Conservation (phyloP, 2,888 invertebrate species). For the Silvanus unidentatus region DNA sequence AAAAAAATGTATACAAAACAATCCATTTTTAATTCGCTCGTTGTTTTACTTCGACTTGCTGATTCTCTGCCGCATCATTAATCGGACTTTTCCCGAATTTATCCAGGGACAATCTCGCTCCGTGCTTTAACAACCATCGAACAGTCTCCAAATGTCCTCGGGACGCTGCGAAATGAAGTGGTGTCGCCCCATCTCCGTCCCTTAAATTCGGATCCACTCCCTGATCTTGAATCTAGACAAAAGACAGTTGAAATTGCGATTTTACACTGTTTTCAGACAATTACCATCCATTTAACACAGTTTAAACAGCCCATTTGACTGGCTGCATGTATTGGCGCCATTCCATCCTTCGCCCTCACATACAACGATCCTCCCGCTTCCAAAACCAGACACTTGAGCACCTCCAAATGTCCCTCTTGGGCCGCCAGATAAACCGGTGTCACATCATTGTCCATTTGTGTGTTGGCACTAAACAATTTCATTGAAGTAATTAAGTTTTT, state of each 20-base stretch:
- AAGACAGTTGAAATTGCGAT: slow-evolving; percentile 5
- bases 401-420: slow-evolving; percentile 82
- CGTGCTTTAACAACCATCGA: slow-evolving; percentile 78
- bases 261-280: slow-evolving; percentile 2
- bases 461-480: slow-evolving; percentile 65
- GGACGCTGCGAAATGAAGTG: slow-evolving; percentile 83
- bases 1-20: too few species aligned
- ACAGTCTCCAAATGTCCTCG: slow-evolving; percentile 74
- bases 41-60: slow-evolving; percentile 71
- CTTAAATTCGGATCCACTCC: slow-evolving; percentile 77
- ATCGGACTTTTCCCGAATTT: slow-evolving; percentile 86
- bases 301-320: slow-evolving; percentile 84
- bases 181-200: slow-evolving; percentile 85
- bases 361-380: slow-evolving; percentile 79
- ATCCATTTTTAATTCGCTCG: not conserved
- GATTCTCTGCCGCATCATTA: slow-evolving; percentile 86
- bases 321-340: slow-evolving; percentile 86
- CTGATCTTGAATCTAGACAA: slow-evolving; percentile 69
- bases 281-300: slow-evolving; percentile 87
- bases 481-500: too few species aligned
- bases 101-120: slow-evolving; percentile 74
- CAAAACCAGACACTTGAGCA: slow-evolving; percentile 75
- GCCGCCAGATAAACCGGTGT: slow-evolving; percentile 85
- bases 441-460: slow-evolving; percentile 88
- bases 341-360: slow-evolving; percentile 80